phyloP scores from a whole-genome alignment of 2,888 invertebrate genomes.

The Cephus sareptanus region DNA sequence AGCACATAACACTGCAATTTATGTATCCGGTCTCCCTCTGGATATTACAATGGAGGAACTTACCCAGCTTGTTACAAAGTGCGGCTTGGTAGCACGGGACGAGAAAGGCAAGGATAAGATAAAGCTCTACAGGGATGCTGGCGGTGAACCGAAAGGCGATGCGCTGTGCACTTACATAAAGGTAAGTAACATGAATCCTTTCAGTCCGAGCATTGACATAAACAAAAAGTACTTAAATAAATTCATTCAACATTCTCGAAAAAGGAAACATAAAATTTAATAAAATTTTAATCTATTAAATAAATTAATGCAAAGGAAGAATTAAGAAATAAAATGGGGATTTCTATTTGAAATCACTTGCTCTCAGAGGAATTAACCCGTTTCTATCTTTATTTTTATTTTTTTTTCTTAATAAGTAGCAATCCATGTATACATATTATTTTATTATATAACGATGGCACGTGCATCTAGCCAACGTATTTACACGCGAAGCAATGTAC shows the following conservation, averaged over 20 bases:
- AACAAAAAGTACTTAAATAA: neutral
- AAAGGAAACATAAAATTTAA: neutral
- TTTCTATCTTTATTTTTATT: neutral
- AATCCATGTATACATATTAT: neutral
- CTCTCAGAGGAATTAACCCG: neutral
- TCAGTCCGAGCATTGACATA: neutral
- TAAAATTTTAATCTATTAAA: neutral
- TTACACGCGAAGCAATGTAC: constrained; percentile 37
- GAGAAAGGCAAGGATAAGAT: constrained; percentile 84
- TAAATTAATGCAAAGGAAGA: neutral
- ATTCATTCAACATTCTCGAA: neutral
- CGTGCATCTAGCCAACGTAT: constrained; percentile 25
- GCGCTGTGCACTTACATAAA: constrained; percentile 96
- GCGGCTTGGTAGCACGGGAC: constrained; percentile 94
- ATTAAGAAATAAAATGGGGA: neutral
- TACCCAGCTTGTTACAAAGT: constrained; percentile 94
- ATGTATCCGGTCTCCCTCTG: constrained; percentile 91
- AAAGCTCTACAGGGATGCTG: constrained; percentile 88
- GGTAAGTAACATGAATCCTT: constrained; percentile 67
- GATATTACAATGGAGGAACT: constrained; percentile 92
- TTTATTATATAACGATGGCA: neutral
- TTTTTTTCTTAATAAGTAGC: neutral
- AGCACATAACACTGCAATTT: constrained; percentile 92
- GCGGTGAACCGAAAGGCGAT: constrained; percentile 92
- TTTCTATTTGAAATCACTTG: neutral